Evolutionary conservation across 2,113 vertebrate species (phyloP).

Genomic region (Protobothrops mucrosquamatus): DNA sequence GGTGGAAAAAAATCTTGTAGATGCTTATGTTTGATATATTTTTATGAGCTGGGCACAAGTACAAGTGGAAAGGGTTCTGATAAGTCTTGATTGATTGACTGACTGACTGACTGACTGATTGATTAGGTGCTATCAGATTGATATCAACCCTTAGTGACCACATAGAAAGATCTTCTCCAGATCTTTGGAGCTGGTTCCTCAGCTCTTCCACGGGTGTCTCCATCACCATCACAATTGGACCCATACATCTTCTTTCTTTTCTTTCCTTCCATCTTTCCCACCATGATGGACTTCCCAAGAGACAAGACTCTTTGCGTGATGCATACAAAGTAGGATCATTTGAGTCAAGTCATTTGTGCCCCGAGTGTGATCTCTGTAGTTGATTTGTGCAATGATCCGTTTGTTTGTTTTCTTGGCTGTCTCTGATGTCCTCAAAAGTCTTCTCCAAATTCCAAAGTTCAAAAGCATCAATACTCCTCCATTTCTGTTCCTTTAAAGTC

Average conservation of each 20-base stretch:
- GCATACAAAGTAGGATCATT: background rate
- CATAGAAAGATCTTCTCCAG: background rate
- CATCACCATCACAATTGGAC: background rate
- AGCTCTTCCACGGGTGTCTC: background rate
- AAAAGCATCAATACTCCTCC: background rate
- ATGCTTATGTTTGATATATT: background rate
- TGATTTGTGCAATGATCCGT: background rate
- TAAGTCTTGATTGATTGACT: background rate
- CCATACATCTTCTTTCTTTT: background rate
- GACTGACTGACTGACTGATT: too few species aligned
- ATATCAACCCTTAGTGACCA: background rate
- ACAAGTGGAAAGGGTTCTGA: background rate
- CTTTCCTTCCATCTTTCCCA: background rate
- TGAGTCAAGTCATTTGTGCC: background rate
- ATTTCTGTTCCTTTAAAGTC: background rate
- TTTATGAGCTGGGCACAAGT: background rate
- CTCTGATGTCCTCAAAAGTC: background rate
- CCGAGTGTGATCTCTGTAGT: background rate
- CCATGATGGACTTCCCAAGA: background rate
- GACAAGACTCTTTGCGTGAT: background rate
- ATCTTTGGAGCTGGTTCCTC: background rate
- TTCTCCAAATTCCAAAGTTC: background rate
- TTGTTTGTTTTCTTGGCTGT: background rate
- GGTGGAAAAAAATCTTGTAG: background rate
- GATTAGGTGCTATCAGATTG: background rate